Percentiles rank a stretch among this genome's conserved stretches.
These are phyloP conservation scores for Tetramorium simillimum DNA, from an alignment of 1,140 invertebrate genomes.

Conservation along the genomic window DNA sequence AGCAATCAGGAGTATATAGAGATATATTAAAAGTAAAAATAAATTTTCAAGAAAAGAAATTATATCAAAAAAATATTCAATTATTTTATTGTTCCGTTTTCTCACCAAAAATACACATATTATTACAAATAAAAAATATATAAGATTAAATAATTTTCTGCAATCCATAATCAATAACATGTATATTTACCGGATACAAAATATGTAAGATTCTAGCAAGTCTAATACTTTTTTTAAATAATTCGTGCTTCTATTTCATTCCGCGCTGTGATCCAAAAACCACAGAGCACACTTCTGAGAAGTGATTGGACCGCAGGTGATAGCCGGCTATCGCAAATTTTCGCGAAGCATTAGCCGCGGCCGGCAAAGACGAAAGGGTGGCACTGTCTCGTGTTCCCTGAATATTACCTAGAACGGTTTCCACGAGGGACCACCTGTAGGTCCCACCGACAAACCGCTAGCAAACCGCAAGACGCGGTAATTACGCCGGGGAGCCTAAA, in stretches of 20 bases:
- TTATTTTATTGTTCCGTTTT: not conserved
- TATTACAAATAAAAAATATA: not conserved
- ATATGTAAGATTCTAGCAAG: not conserved
- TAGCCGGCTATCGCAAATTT: conserved; percentile 30
- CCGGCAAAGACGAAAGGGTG: conserved; percentile 35
- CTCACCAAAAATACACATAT: not conserved
- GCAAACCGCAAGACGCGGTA: conserved; percentile 79
- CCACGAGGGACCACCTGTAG: conserved; percentile 77
- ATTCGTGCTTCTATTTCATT: not conserved
- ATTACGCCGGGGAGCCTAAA: conserved; percentile 75
- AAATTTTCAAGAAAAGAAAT: not conserved
- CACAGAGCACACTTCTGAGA: not conserved
- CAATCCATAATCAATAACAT: not conserved
- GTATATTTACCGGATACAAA: not conserved
- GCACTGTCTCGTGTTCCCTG: conserved; percentile 49
- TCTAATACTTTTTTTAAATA: not conserved
- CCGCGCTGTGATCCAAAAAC: not conserved
- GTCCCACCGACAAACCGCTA: conserved; percentile 73
- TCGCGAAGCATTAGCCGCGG: conserved; percentile 15
- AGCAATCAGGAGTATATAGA: not conserved
- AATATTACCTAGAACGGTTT: conserved; percentile 54
- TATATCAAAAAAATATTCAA: not conserved
- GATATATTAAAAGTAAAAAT: not conserved
- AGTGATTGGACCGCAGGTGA: not conserved
- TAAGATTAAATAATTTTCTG: not conserved